Evolutionary conservation across 2,797 vertebrate genomes (phyloP).

Genomic region (Eurystomus glaucurus): DNA sequence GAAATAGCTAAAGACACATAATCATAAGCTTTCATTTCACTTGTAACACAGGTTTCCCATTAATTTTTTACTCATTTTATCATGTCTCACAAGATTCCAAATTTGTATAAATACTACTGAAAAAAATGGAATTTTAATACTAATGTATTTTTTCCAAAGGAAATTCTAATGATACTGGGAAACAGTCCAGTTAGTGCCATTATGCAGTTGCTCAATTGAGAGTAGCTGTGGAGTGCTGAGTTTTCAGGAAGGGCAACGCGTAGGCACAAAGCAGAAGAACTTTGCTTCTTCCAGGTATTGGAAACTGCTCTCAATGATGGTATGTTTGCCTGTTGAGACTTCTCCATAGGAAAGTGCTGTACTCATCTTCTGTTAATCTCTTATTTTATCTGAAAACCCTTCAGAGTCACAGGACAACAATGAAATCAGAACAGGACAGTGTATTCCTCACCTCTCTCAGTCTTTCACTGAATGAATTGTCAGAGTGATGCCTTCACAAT

Average conservation of each 20-base stretch:
- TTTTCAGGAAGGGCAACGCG: not conserved
- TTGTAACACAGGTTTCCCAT: not conserved
- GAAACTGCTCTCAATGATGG: not conserved
- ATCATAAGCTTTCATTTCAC: not conserved
- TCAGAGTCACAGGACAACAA: not conserved
- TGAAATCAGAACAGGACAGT: not conserved
- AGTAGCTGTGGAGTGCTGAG: not conserved
- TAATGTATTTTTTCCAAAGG: not conserved
- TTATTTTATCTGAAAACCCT: not conserved
- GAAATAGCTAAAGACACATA: constrained; percentile 23
- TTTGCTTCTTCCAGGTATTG: not conserved
- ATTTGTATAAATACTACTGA: not conserved
- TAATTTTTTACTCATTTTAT: not conserved
- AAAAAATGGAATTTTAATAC: not conserved
- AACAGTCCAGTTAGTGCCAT: not conserved
- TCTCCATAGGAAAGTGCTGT: not conserved
- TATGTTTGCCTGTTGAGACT: not conserved
- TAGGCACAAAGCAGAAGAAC: not conserved
- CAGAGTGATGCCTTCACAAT: not conserved
- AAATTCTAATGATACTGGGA: not conserved
- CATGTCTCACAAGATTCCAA: not conserved
- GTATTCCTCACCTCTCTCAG: not conserved
- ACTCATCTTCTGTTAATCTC: not conserved
- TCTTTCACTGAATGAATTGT: not conserved
- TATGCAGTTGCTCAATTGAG: constrained; percentile 11